Evolutionary conservation across 2,888 invertebrate genomes (phyloP).

Genomic region (Ophion obscuratus): DNA sequence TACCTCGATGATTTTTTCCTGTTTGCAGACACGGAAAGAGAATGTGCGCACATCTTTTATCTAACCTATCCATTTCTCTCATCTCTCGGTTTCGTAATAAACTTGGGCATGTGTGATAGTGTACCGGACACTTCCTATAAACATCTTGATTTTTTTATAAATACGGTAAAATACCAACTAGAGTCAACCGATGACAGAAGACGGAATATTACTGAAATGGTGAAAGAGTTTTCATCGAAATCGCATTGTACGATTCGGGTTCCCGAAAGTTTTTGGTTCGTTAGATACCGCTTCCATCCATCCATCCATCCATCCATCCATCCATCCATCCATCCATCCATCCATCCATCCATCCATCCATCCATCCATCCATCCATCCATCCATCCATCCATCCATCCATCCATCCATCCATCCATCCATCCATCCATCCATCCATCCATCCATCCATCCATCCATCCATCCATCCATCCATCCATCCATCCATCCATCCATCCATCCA

Average conservation of each 20-base stretch:
- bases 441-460: no score
- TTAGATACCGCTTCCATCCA: conserved; percentile 34
- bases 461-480: no score
- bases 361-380: no score
- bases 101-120: background rate
- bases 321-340: no score
- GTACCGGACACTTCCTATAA: conserved; percentile 1
- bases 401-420: no score
- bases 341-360: no score
- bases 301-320: no score
- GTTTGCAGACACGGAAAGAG: background rate
- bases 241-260: conserved; percentile 7
- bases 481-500: no score
- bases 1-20: background rate
- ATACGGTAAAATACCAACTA: background rate
- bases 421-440: no score
- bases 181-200: background rate
- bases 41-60: background rate
- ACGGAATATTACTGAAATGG: background rate
- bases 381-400: no score
- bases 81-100: background rate
- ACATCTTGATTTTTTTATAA: background rate
- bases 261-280: conserved; percentile 13
- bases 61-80: background rate
- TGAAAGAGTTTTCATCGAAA: background rate